Conservation (phyloP, 2,113 vertebrate species). For the Gila orcuttii region DNA sequence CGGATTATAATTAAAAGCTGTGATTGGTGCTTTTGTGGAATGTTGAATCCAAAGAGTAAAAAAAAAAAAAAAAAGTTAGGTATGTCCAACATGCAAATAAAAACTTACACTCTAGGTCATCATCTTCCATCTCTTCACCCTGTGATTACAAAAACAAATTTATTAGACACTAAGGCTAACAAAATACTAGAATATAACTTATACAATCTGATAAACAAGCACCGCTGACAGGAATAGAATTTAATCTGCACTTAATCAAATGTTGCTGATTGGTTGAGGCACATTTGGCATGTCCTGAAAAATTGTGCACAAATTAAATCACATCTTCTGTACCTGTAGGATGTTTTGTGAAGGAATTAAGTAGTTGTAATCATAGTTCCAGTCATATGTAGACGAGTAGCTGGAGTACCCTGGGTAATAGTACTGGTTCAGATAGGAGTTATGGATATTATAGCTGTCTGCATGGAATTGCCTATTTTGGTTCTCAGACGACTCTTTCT, state of each 20-base stretch:
- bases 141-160: slow-evolving; percentile 59
- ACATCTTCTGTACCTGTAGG: slow-evolving; percentile 3
- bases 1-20: not conserved
- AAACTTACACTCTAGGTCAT: slow-evolving; percentile 85
- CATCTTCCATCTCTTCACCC: slow-evolving; percentile 85
- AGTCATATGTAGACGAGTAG: not conserved
- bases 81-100: not conserved
- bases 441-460: not conserved
- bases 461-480: not conserved
- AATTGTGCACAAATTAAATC: not conserved
- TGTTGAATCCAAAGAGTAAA: not conserved
- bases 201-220: not conserved
- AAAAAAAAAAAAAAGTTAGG: not conserved
- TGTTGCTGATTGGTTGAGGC: not conserved
- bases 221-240: not conserved
- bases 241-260: not conserved
- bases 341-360: not conserved
- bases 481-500: slow-evolving; percentile 6
- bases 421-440: slow-evolving; percentile 24
- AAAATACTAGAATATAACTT: not conserved
- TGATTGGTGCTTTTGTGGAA: not conserved
- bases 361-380: not conserved
- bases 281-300: not conserved
- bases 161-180: not conserved
- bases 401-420: not conserved